These are phyloP conservation scores for Nannoperca obscura DNA, from an alignment of 2,797 vertebrate genomes.

Conservation along the genomic window DNA sequence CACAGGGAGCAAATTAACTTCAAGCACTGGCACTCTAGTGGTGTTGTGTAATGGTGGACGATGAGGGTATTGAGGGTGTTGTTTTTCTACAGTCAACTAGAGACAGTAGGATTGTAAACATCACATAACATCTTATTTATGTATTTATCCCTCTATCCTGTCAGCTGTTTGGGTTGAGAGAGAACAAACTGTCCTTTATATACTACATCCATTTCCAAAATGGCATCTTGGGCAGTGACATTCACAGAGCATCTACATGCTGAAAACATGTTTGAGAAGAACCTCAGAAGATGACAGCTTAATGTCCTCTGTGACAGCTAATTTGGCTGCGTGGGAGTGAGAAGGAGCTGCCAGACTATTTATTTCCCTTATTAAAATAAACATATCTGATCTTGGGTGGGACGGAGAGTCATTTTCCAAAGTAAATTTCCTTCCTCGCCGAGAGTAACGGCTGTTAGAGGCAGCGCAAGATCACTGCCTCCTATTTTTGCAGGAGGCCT, in stretches of 20 bases:
- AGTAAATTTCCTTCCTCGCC: constrained; percentile 49
- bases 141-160: constrained; percentile 6
- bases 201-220: constrained; percentile 39
- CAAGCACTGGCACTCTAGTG: constrained; percentile 55
- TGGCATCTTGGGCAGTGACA: constrained; percentile 10
- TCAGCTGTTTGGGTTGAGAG: constrained; percentile 18
- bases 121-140: constrained; percentile 22
- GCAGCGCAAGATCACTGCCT: constrained; percentile 49
- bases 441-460: constrained; percentile 52
- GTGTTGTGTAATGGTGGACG: constrained; percentile 56
- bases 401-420: constrained; percentile 67
- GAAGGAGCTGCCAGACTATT: constrained; percentile 62
- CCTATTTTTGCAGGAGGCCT: constrained; percentile 57
- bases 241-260: constrained; percentile 29
- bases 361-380: constrained; percentile 72
- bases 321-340: constrained; percentile 72
- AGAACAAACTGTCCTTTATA: constrained; percentile 16
- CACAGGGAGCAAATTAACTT: constrained; percentile 77
- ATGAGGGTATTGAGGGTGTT: constrained; percentile 40
- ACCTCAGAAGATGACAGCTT: constrained; percentile 67
- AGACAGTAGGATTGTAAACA: constrained; percentile 35
- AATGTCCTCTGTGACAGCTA: constrained; percentile 73
- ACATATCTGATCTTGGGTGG: constrained; percentile 75
- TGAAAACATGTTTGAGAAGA: constrained; percentile 49
- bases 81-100: constrained; percentile 46